phyloP scores from a whole-genome alignment of 2,113 vertebrate genomes.

The Protomyctophum bolini region DNA sequence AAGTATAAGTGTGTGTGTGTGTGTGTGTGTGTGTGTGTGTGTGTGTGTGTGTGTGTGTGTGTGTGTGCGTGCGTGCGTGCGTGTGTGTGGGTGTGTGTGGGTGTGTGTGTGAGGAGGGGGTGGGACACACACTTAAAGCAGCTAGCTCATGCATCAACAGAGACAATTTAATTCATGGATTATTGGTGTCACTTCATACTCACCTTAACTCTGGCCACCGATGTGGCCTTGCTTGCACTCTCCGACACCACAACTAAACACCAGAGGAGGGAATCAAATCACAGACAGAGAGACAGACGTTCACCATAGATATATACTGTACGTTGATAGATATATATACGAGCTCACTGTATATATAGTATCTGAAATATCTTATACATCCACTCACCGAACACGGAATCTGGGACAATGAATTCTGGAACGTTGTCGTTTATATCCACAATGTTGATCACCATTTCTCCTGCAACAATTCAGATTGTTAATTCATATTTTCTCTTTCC shows the following conservation, averaged over 20 bases:
- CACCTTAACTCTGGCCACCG: slow-evolving; percentile 72
- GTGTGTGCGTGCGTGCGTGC: background rate
- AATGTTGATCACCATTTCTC: slow-evolving; percentile 81
- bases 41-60: slow-evolving; percentile 1
- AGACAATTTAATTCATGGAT: background rate
- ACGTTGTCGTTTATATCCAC: slow-evolving; percentile 88
- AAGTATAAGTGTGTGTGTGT: too few species aligned
- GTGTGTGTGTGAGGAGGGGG: background rate
- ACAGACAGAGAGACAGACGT: background rate
- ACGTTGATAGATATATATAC: background rate
- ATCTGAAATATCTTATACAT: background rate
- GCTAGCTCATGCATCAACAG: too few species aligned
- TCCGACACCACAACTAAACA: slow-evolving; percentile 75
- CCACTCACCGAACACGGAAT: slow-evolving; percentile 82
- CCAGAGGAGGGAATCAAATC: background rate
- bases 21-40: slow-evolving; percentile 7
- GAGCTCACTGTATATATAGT: background rate
- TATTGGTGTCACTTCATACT: slow-evolving; percentile 51
- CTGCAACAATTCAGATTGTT: slow-evolving; percentile 47
- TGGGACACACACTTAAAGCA: too few species aligned
- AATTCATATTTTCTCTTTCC: too few species aligned
- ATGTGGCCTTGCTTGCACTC: slow-evolving; percentile 62
- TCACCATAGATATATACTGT: background rate
- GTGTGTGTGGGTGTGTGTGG: background rate
- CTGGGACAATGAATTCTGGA: slow-evolving; percentile 77